Evolutionary conservation across 2,113 vertebrate genomes (phyloP).

Genomic region (Stictonetta naevosa): DNA sequence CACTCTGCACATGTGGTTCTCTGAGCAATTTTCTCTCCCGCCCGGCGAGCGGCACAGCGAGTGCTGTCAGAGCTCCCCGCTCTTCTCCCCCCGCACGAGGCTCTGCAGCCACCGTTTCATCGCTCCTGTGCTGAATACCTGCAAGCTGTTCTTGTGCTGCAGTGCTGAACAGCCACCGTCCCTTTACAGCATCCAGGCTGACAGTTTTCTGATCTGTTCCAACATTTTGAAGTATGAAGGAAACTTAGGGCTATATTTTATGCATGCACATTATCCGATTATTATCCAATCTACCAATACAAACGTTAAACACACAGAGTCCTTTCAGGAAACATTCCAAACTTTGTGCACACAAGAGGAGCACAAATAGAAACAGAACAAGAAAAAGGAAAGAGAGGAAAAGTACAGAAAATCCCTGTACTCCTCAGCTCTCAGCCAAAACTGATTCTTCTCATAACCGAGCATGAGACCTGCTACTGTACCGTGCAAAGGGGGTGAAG

Average conservation of each 20-base stretch:
- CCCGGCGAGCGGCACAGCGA: neutral
- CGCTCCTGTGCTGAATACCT: neutral
- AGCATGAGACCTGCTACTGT: conserved; percentile 2
- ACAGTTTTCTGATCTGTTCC: neutral
- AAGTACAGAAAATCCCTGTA: conserved; percentile 29
- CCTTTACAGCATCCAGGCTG: neutral
- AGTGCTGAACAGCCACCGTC: neutral
- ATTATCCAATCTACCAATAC: neutral
- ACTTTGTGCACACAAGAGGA: neutral
- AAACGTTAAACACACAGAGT: neutral
- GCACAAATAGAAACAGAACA: neutral
- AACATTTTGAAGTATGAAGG: neutral
- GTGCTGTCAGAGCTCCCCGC: neutral
- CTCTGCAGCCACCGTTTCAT: neutral
- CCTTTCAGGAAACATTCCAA: neutral
- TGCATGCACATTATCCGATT: neutral
- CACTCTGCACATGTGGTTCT: neutral
- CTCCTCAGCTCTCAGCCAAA: neutral
- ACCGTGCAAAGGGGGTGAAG: conserved; percentile 1
- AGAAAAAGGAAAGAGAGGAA: neutral
- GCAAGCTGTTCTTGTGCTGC: neutral
- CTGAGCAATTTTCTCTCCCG: neutral
- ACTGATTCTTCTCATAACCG: neutral
- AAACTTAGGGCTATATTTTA: neutral
- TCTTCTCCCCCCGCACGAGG: neutral